A percentile compares a stretch with the other conserved stretches of the same genome.
These are phyloP conservation scores for Aplocera efformata DNA, from an alignment of 2,888 invertebrate species.

Conservation along the genomic window DNA sequence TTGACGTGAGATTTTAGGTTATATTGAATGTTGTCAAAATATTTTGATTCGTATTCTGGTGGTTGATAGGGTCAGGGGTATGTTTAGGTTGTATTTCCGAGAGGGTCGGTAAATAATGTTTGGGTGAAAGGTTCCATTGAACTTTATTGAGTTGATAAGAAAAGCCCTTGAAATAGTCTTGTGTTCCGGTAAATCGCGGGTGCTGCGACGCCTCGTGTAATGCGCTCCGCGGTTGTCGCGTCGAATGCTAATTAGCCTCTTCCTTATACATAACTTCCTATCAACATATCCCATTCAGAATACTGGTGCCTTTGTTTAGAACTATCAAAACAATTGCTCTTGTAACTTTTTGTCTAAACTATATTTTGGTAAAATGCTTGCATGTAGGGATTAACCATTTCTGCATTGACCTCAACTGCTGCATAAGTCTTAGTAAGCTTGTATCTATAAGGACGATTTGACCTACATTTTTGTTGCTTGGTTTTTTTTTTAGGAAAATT, in stretches of 20 bases:
- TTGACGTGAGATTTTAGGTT: constrained; percentile 77
- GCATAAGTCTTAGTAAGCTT: too few species aligned
- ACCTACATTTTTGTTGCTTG: too few species aligned
- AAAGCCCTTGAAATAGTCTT: not conserved
- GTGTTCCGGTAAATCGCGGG: constrained; percentile 14
- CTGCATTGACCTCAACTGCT: constrained; percentile 4
- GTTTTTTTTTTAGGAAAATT: too few species aligned
- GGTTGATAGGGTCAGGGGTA: constrained; percentile 19
- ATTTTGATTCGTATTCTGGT: constrained; percentile 40
- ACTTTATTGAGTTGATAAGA: not conserved
- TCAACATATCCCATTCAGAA: constrained; percentile 34
- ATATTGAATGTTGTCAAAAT: constrained; percentile 76
- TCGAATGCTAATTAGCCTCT: constrained; percentile 72
- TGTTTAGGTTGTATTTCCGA: constrained; percentile 12
- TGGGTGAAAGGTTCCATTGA: constrained; percentile 5
- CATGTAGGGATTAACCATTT: constrained; percentile 25
- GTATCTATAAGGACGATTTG: too few species aligned
- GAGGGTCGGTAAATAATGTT: constrained; percentile 1
- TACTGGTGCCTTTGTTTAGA: constrained; percentile 25
- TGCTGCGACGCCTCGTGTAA: constrained; percentile 55
- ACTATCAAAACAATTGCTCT: constrained; percentile 4
- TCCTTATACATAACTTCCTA: constrained; percentile 70
- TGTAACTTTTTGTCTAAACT: too few species aligned
- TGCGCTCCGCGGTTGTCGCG: constrained; percentile 55
- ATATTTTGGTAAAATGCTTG: constrained; percentile 31